Base-by-base conservation (phyloP, 2,113 vertebrate species). In the Anseranas semipalmata region DNA sequence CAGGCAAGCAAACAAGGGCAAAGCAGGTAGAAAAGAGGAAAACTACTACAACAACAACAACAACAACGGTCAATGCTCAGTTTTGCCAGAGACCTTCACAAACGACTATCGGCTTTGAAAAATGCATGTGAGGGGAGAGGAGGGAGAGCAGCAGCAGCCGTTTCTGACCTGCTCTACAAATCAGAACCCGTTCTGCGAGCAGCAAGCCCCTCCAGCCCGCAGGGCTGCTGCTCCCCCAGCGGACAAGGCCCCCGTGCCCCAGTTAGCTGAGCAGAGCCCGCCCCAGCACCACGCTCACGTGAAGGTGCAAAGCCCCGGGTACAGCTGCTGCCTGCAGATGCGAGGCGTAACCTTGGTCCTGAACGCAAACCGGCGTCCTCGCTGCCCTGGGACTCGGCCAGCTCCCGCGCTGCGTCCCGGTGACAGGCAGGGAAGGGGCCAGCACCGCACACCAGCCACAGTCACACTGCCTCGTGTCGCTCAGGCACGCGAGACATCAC, bases 241-340 rank as follows among this genome's bases (percentile, higher is more conserved):
- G 28, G 45, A 62, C 28, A 35, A 70, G 12, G 50, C 14, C 19
- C 16, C 6, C 11, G 7, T 6, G 3, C 28, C 41, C 53, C n/a
- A 53, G 28, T 53, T 10, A 43, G n/a, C 25, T 70, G 12, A 63
- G 56, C 21, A 52, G 53, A 56, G 43, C 12, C 32, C 17, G 60
- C 60, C 62, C 66, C 33, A 81, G 59, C 50, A 37, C 24, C n/a
- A 33, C 15, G 28, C 32, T n/a, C 52, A 39, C 9, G 15, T 0
- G 0, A 68, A 82, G 37, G n/a, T 30, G 7, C 30, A 65, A 70
- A 74, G 3, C 15, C 12, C 17, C 68, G 22, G 24, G 39, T 24
- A 22, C 25, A 45, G 17, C 7, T 3, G 7, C 1, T 0, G 33
- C 46, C 35, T 8, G 6, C 53, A 71, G 35, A 9, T 18, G 18